phyloP scores from a whole-genome alignment of 2,113 vertebrate genomes.

The Coregonus clupeaformis region DNA sequence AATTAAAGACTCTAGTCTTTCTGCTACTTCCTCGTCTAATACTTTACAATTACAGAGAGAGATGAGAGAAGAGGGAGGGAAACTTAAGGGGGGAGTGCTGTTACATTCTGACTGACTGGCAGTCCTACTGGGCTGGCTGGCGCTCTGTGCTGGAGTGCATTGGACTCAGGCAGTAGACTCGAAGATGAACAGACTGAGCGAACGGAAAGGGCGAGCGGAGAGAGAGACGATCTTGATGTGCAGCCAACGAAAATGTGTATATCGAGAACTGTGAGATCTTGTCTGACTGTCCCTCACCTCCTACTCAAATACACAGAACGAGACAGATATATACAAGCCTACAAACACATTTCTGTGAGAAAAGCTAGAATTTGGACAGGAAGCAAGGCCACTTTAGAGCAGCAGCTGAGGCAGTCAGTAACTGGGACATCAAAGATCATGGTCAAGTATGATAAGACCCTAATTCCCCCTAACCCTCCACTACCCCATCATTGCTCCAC shows the following conservation, averaged over 20 bases:
- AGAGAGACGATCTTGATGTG: slow-evolving; percentile 60
- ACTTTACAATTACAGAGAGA: neutral
- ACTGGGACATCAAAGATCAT: too few relatives aligned
- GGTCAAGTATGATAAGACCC: neutral
- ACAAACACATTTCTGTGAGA: neutral
- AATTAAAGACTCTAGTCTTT: too few relatives aligned
- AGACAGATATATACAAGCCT: neutral
- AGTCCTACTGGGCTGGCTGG: slow-evolving; percentile 57
- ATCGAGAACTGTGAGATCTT: slow-evolving; percentile 26
- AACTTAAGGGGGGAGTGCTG: slow-evolving; percentile 51
- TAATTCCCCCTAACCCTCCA: neutral
- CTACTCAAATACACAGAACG: slow-evolving; percentile 9
- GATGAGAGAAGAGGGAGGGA: slow-evolving; percentile 40
- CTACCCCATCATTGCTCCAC: too few relatives aligned
- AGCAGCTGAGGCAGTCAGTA: neutral
- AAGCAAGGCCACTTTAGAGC: neutral
- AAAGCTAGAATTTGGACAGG: neutral
- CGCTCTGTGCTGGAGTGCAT: slow-evolving; percentile 60
- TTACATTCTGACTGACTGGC: slow-evolving; percentile 61
- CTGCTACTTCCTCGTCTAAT: too few relatives aligned
- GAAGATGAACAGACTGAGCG: slow-evolving; percentile 29
- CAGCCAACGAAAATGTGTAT: slow-evolving; percentile 53
- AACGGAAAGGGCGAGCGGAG: slow-evolving; percentile 14
- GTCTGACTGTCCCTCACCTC: neutral
- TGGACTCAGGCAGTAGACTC: slow-evolving; percentile 53